A percentile compares a stretch with the other conserved stretches of the same genome.
These are phyloP conservation scores for Bufotes viridis DNA, from an alignment of 2,797 vertebrate species.

Conservation along the genomic window DNA sequence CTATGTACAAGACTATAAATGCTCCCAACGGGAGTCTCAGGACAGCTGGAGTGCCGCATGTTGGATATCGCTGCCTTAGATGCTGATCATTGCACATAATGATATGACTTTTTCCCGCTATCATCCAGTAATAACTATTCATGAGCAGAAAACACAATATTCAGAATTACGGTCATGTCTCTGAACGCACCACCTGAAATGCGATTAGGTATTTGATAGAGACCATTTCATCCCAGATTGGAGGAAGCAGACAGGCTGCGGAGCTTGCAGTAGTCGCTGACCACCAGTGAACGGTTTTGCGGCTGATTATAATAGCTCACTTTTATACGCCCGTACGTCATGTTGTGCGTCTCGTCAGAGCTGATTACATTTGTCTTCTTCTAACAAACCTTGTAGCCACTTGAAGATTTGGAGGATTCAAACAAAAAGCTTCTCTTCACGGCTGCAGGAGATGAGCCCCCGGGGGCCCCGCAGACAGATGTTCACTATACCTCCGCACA, in stretches of 20 bases:
- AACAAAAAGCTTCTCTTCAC: constrained; percentile 9
- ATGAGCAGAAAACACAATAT: not conserved
- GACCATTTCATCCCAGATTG: not conserved
- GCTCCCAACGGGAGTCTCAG: not conserved
- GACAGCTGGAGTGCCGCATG: not conserved
- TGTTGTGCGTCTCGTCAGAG: not conserved
- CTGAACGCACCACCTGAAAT: not conserved
- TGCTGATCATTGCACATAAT: too few species aligned
- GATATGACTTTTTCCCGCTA: too few species aligned
- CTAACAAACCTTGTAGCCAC: constrained; percentile 17
- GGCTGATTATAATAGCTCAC: constrained; percentile 2
- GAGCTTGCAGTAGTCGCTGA: not conserved
- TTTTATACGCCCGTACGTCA: not conserved
- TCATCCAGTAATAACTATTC: not conserved
- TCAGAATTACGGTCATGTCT: not conserved
- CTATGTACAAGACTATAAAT: not conserved
- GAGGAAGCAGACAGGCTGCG: not conserved
- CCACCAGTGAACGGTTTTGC: not conserved
- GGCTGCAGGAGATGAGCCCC: constrained; percentile 21
- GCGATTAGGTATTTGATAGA: not conserved
- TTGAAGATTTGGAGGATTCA: constrained; percentile 22
- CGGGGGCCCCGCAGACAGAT: constrained; percentile 37
- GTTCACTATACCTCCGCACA: constrained; percentile 41
- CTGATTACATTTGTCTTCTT: constrained; percentile 40
- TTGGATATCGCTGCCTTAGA: not conserved